Evolutionary conservation across 2,797 vertebrate species (phyloP), one percentile per base, ranked within the genome.

Genomic region (Falco novaeseelandiae): DNA sequence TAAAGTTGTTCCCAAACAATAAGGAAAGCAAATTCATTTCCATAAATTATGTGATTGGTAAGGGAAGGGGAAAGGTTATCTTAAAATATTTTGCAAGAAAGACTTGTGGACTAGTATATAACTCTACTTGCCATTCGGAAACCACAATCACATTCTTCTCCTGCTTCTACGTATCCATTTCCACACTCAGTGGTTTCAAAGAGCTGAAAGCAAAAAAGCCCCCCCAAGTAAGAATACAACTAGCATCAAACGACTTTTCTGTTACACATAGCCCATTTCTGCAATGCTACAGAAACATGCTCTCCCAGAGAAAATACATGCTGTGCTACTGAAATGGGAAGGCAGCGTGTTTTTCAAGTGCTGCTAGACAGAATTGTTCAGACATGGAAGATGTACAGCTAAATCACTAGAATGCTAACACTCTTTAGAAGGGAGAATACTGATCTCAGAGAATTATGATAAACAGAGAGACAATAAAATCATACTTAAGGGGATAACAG

Each of bases 101-200:
- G 32, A 67, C 29, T 67, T 48, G 30, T 26, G 48, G 30, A 88
- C 14, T 52, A 78, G 74, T 6, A 20, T 15, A 5, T 34, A 74
- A 65, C 44, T 82, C 63, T 95, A 92, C 99, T 98, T 98, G 99
- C 99, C 90, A 98, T 97, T 97, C 99, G 98, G 44, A 98, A 98
- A 55, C 99, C 99, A 2, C 99, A 99, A 90, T 99, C 99, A 17
- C 99, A 99, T 91, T 99, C 99, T 95, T 99, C 99, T 96, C 99
- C 99, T 58, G 98, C 97, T 97, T 99, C 99, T 36, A 99, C 99
- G 30, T 99, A 99, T 30, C 99, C 99, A 66, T 99, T 99, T 90
- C 99, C 99, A 97, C 99, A 99, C 83, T 99, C 99, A 0, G 99
- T 99, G 10, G 97, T 63, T 97, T 99, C 99, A 81, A 99, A 99